Conservation (phyloP, 1,140 invertebrate species). For the Drosophila asahinai region DNA sequence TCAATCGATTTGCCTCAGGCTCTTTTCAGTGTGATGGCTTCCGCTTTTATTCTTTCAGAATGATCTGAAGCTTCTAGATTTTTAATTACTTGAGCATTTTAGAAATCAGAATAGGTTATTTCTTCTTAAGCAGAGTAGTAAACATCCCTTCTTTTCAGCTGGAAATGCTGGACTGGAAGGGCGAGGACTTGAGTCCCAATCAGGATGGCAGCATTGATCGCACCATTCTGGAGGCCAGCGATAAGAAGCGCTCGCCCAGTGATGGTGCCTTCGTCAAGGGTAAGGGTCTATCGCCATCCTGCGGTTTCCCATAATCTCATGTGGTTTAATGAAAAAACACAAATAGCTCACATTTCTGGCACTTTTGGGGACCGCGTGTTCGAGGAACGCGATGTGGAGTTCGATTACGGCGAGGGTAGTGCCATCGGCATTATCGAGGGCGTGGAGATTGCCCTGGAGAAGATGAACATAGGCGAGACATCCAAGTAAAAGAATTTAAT, state of each 20-base stretch:
- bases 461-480: slow-evolving; percentile 93
- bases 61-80: no score
- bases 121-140: background rate
- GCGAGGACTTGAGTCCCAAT: slow-evolving; percentile 94
- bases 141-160: slow-evolving; percentile 86
- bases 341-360: slow-evolving; percentile 92
- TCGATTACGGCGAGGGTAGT: slow-evolving; percentile 94
- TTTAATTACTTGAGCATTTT: background rate
- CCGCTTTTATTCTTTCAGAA: no score
- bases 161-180: slow-evolving; percentile 93
- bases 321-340: slow-evolving; percentile 28
- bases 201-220: slow-evolving; percentile 94
- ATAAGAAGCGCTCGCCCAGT: slow-evolving; percentile 91
- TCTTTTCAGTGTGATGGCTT: no score
- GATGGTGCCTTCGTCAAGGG: slow-evolving; percentile 92
- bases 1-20: background rate
- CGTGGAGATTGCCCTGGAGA: slow-evolving; percentile 93
- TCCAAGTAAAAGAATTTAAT: slow-evolving; percentile 85
- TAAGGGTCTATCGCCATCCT: slow-evolving; percentile 80
- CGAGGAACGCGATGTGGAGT: slow-evolving; percentile 92
- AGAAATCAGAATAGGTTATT: background rate
- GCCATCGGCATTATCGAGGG: slow-evolving; percentile 92
- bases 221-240: slow-evolving; percentile 86
- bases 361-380: slow-evolving; percentile 89
- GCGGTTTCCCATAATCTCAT: slow-evolving; percentile 40